Base-by-base conservation (phyloP, 1,140 invertebrate species). In the Cyclargus thomasi region DNA sequence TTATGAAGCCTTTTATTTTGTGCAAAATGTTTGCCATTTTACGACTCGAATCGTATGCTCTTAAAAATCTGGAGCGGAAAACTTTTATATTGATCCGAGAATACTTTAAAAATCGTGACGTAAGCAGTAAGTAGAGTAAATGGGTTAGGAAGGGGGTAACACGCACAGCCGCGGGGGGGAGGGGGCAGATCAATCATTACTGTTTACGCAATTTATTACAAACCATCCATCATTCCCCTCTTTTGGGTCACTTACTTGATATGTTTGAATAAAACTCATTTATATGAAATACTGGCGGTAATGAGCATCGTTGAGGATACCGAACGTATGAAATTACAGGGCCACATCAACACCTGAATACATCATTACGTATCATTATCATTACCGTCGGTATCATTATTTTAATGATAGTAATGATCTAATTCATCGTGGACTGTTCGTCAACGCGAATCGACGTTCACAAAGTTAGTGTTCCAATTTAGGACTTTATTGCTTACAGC, bases 191-290 rank as follows among this genome's bases (percentile, higher is more conserved):
- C 55, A 59, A 59, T 59, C 55, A 59, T 59, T 20, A 59, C 55
- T 59, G 55, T 59, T 59, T 59, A 59, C 55, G 55, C 55, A 59
- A 59, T 59, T 59, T 59, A 20, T 59, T 59, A 59, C 55, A 8
- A 20, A 20, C 55, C 55, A 59, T 59, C 55, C 55, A 59, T 59
- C 55, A 59, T 59, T 59, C 55, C 55, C 18, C 55, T 59, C 20
- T 59, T 59, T 59, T 59, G 55, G 55, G 55, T 59, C 55, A 59
- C 18, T 59, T 21, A 21, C 18, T 59, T 17, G 53, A 20, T 59
- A 59, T 59, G 55, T 59, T 59, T 59, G 55, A 59, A 59, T 20
- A 20, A 59, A 21, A 59, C 18, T 59, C 55, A 21, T 59, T 59
- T 59, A 59, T 20, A 21, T 59, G 10, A 59, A 20, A 21, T 59